A percentile compares a stretch with the other conserved stretches of the same genome.
These are phyloP conservation scores for Hiodon tergisus DNA, from an alignment of 2,113 vertebrate genomes.

Conservation along the genomic window DNA sequence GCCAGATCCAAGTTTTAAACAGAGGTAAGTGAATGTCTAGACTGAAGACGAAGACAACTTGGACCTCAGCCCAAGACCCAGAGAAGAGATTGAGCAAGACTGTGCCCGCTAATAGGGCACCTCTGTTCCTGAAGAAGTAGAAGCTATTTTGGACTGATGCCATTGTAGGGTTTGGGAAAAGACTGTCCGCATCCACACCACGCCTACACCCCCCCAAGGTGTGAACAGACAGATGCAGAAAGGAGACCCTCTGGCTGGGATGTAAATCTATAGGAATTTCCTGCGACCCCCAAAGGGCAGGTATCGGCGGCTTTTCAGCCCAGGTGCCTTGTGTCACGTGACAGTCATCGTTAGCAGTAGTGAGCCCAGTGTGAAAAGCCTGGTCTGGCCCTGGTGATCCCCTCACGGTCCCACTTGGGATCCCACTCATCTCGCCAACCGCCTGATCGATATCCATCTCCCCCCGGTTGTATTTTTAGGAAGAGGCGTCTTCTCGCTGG, in stretches of 20 bases:
- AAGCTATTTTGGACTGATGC: no score
- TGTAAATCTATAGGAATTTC: no score
- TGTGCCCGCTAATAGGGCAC: no score
- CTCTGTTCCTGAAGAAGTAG: no score
- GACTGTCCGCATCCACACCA: no score
- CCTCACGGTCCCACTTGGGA: conserved; percentile 25
- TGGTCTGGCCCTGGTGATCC: conserved; percentile 26
- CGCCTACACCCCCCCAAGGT: no score
- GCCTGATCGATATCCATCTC: conserved; percentile 32
- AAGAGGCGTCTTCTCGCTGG: conserved; percentile 1
- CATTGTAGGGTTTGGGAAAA: no score
- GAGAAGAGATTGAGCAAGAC: background rate
- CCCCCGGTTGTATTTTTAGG: conserved; percentile 32
- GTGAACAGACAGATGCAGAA: no score
- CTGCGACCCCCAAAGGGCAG: no score
- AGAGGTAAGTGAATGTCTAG: conserved; percentile 15
- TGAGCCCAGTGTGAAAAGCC: conserved; percentile 30
- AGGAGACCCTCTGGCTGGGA: no score
- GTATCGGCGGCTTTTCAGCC: background rate
- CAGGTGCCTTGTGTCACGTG: conserved; percentile 46
- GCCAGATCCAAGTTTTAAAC: background rate
- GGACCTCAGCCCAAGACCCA: background rate
- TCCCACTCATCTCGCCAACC: conserved; percentile 27
- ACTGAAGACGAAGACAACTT: conserved; percentile 9
- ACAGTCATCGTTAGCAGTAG: conserved; percentile 29